Evolutionary conservation across 35 echinoderm and acorn worm species (phyloP).

Genomic region (Apostichopus californicus): DNA sequence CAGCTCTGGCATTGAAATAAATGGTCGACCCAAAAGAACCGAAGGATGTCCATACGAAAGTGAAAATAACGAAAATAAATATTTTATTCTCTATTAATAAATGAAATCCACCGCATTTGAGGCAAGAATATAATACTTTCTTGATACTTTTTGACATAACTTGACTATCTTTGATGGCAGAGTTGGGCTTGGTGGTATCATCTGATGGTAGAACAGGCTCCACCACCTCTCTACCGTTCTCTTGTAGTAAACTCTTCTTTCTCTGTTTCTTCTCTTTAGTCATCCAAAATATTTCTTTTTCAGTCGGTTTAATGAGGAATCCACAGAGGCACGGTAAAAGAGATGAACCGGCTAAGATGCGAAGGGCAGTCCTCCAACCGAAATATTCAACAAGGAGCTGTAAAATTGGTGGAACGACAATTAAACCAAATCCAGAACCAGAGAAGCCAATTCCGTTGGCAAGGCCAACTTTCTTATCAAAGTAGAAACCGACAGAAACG

Average conservation of each 20-base stretch:
- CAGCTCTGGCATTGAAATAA: constrained; percentile 21
- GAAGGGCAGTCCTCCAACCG: constrained; percentile 33
- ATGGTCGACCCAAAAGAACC: constrained; percentile 10
- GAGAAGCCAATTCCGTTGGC: constrained; percentile 43
- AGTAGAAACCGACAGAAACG: constrained; percentile 12
- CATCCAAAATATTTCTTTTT: constrained; percentile 42
- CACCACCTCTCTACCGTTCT: not conserved
- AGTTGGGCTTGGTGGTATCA: not conserved
- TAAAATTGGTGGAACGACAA: constrained; percentile 42
- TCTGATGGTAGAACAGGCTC: not conserved
- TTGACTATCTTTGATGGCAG: not conserved
- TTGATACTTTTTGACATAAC: not conserved
- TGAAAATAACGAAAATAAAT: not conserved
- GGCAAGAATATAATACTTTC: constrained; percentile 4
- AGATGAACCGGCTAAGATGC: constrained; percentile 8
- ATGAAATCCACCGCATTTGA: constrained; percentile 14
- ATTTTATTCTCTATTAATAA: constrained; percentile 10
- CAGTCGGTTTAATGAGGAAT: constrained; percentile 5
- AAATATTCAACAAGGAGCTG: constrained; percentile 27
- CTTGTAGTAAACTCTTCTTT: not conserved
- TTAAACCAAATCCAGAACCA: constrained; percentile 23
- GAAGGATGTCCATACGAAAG: constrained; percentile 21
- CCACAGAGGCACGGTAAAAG: not conserved
- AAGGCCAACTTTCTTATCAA: constrained; percentile 25
- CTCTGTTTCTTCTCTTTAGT: not conserved